phyloP scores from a whole-genome alignment of 2,888 invertebrate species.

The Selenia dentaria region DNA sequence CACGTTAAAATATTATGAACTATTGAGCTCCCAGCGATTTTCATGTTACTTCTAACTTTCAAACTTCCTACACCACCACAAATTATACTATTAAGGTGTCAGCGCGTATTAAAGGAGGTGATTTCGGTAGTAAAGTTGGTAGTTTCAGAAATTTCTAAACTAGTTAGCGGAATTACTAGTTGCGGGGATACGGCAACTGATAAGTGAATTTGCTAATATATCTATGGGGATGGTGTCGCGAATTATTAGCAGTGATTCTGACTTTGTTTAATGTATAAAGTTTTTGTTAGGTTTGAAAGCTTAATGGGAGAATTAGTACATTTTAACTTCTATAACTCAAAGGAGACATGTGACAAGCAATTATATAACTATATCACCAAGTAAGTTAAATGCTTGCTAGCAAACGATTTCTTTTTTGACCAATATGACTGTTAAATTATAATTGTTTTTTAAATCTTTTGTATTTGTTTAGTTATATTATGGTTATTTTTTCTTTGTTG shows the following conservation, averaged over 20 bases:
- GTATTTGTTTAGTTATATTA: too few species aligned
- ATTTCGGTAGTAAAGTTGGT: background rate
- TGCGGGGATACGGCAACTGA: slow-evolving; percentile 6
- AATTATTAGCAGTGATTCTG: slow-evolving; percentile 14
- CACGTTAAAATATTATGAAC: too few species aligned
- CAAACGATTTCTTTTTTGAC: too few species aligned
- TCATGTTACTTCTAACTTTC: slow-evolving; percentile 35
- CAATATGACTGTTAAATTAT: too few species aligned
- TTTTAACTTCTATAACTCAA: too few species aligned
- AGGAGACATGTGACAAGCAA: too few species aligned
- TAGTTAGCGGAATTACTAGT: slow-evolving; percentile 21
- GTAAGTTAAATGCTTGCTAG: too few species aligned
- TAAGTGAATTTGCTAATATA: background rate
- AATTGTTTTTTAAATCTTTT: too few species aligned
- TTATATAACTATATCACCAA: too few species aligned
- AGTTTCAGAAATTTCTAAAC: slow-evolving; percentile 5
- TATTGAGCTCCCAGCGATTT: background rate
- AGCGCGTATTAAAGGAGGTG: slow-evolving; percentile 12
- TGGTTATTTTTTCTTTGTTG: too few species aligned
- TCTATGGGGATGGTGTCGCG: background rate
- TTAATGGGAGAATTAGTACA: too few species aligned
- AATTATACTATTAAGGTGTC: slow-evolving; percentile 19
- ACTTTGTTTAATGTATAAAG: background rate
- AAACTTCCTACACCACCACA: slow-evolving; percentile 1
- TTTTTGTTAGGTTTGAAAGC: background rate